phyloP scores from a whole-genome alignment of 2,113 vertebrate species.

The Lota lota region DNA sequence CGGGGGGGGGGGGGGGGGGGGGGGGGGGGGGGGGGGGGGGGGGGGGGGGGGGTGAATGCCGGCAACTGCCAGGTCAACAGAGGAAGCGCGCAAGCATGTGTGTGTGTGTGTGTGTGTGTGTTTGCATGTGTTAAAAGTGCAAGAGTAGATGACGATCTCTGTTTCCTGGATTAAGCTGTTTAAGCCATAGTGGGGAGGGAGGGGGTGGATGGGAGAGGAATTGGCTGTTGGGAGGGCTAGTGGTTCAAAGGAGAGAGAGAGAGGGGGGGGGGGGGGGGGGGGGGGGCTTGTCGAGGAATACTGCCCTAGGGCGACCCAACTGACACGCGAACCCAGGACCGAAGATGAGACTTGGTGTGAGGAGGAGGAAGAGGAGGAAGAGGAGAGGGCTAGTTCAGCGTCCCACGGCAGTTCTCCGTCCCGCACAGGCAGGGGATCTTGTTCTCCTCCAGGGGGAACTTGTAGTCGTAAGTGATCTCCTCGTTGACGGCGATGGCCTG shows the following conservation, averaged over 20 bases:
- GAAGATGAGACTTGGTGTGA: neutral
- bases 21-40: too few species aligned
- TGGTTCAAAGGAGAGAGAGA: too few species aligned
- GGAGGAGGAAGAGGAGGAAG: neutral
- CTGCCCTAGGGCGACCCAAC: too few species aligned
- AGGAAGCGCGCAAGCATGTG: too few species aligned
- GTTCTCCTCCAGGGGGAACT: constrained; percentile 96
- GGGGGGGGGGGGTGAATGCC: too few species aligned
- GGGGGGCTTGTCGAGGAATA: neutral
- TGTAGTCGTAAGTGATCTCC: constrained; percentile 97
- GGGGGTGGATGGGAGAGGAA: neutral
- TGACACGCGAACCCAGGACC: neutral
- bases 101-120: neutral
- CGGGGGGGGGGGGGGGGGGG: too few species aligned
- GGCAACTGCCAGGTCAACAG: too few species aligned
- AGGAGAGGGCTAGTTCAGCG: constrained; percentile 78
- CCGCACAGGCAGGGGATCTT: constrained; percentile 94
- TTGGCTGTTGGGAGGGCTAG: neutral
- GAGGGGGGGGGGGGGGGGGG: neutral
- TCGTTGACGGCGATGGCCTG: constrained; percentile 90
- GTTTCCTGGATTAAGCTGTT: constrained; percentile 34
- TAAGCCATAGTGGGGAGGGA: neutral
- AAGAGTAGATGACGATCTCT: constrained; percentile 47
- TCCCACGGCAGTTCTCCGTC: constrained; percentile 89
- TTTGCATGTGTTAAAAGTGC: constrained; percentile 51